These are phyloP conservation scores for Pangasius krempfi DNA, from an alignment of 2,797 vertebrate species.

Conservation along the genomic window DNA sequence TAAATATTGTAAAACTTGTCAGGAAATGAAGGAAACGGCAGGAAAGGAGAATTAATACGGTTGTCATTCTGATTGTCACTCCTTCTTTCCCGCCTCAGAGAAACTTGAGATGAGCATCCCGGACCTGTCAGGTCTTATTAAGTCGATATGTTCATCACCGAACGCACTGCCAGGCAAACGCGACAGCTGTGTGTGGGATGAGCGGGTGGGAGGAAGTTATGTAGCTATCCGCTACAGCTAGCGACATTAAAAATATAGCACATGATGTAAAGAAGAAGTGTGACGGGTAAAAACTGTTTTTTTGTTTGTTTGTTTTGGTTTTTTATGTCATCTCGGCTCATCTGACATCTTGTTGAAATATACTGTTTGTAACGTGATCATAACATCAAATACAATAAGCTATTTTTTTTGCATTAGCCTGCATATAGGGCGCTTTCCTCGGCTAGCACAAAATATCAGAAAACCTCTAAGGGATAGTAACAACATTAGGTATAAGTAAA, in stretches of 20 bases:
- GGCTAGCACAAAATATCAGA: too few species aligned
- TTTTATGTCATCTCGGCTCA: too few species aligned
- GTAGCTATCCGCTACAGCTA: neutral
- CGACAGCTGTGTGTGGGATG: neutral
- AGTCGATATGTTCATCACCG: neutral
- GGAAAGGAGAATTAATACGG: neutral
- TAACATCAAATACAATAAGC: too few species aligned
- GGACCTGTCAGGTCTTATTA: neutral
- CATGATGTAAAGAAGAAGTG: neutral
- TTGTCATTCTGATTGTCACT: neutral
- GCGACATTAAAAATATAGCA: neutral
- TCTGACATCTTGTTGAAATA: too few species aligned
- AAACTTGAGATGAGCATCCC: neutral
- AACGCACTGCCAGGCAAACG: neutral
- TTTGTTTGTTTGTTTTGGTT: too few species aligned
- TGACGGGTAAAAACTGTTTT: neutral
- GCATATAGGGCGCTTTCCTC: too few species aligned
- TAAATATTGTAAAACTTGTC: neutral
- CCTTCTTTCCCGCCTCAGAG: neutral
- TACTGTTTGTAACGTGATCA: too few species aligned
- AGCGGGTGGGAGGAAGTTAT: neutral
- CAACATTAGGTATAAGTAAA: too few species aligned
- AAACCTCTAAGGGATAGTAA: too few species aligned
- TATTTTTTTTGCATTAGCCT: too few species aligned
- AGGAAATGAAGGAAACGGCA: neutral